Percentiles rank a stretch among this genome's conserved stretches.
Evolutionary conservation across 2,888 invertebrate genomes (phyloP).

Genomic region (Acrocyrtus sp.): DNA sequence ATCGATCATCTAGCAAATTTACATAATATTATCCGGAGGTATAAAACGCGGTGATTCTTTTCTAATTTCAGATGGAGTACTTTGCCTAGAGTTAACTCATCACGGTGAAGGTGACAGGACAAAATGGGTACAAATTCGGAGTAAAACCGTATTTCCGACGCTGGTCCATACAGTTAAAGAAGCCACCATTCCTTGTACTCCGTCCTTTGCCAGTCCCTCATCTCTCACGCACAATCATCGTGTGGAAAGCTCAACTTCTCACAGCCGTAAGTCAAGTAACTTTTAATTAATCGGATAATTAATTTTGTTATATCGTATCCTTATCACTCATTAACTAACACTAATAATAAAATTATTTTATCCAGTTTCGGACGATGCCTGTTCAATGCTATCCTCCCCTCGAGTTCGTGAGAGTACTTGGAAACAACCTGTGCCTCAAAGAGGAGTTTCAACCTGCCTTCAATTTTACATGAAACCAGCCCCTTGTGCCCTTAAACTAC

Average conservation of each 20-base stretch:
- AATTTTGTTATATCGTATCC: conserved; percentile 3
- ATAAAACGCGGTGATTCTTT: no score
- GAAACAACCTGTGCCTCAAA: conserved; percentile 59
- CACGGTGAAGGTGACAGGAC: conserved; percentile 78
- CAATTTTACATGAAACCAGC: conserved; percentile 59
- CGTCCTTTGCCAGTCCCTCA: conserved; percentile 74
- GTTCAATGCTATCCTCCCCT: conserved; percentile 88
- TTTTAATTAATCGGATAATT: no score
- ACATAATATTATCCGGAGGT: no score
- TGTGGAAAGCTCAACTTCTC: conserved; percentile 77
- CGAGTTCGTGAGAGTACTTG: conserved; percentile 92
- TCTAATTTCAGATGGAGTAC: conserved; percentile 81
- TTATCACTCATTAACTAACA: no score
- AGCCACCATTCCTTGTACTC: conserved; percentile 58
- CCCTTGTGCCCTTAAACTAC: conserved; percentile 51
- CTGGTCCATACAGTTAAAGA: conserved; percentile 55
- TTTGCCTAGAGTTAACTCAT: conserved; percentile 85
- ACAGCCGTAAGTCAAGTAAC: conserved; percentile 74
- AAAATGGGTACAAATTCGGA: conserved; percentile 89
- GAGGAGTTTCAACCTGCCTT: conserved; percentile 52
- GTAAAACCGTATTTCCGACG: conserved; percentile 84
- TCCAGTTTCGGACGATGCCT: conserved; percentile 87
- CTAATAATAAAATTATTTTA: conserved; percentile 54
- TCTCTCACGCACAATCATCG: conserved; percentile 72
- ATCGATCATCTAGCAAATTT: no score